Base-by-base conservation (phyloP, 2,888 invertebrate genomes). In the Cosmia trapezina region DNA sequence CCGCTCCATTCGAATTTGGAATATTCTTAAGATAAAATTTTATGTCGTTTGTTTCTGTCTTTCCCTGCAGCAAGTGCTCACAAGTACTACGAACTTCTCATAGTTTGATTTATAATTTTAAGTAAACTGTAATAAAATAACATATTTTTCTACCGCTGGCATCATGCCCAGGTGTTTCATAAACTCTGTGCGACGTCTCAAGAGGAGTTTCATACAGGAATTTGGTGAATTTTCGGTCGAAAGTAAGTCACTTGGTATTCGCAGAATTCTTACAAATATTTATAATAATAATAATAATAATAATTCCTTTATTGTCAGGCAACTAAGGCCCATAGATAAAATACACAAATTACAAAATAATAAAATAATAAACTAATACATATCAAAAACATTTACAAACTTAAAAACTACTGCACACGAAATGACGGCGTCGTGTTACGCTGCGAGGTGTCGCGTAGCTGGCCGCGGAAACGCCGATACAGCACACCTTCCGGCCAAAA, bases 101-200 rank as follows among this genome's bases (percentile, higher is more conserved):
- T 80, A 87, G 84, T 88, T 89, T 88, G 73, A 86, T 87, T 77
- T 73, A 70, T 76, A 81, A 84, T 86, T 86, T 87, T 75, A 70
- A 73, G 81, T 80, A 73, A 81, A 84, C 79, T 83, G 68, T 73
- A 70, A 64, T 75, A 76, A 72, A 77, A 69, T 73, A 71, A 75
- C 69, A 68, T 66, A 78, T 75, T 84, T 80, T 71, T 71, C 45
- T 72, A 75, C 76, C 76, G 69, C 65, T 83, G 83, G 83, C 83
- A 92, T 70, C 83, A 96, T 96, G 96, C 95, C 96, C 80, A 94
- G 91, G 87, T 95, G 95, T 91, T 96, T 94, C 77, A 74, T 95
- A 79, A 92, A 90, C 79, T 91, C 95, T 57, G 93, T 94, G 83
- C 91, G 94, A 66, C 90, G 90, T 78, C 83, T 87, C 45, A 88